phyloP scores from a whole-genome alignment of 2,888 invertebrate genomes.

The Acheta domesticus region DNA sequence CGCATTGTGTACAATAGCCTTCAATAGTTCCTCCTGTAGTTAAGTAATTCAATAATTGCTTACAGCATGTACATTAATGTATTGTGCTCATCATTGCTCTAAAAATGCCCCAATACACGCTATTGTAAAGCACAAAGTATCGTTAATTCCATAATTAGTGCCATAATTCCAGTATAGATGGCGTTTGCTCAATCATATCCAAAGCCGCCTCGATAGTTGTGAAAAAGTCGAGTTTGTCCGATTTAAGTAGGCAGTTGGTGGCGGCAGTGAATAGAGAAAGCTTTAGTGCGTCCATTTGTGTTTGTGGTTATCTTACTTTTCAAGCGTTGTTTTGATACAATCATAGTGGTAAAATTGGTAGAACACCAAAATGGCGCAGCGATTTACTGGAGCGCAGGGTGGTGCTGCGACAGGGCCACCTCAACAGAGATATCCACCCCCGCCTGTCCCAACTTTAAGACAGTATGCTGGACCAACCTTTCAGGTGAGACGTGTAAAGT shows the following conservation, averaged over 20 bases:
- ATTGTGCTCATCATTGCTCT: no score
- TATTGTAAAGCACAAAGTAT: neutral
- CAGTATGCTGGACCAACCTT: conserved; percentile 72
- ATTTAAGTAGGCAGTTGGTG: neutral
- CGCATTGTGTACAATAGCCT: neutral
- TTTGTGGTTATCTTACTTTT: neutral
- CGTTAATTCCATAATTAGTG: conserved; percentile 18
- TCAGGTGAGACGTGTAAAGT: conserved; percentile 58
- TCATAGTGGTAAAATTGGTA: neutral
- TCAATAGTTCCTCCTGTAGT: no score
- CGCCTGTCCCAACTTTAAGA: conserved; percentile 56
- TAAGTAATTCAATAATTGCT: no score
- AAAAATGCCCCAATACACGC: no score
- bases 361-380: conserved; percentile 41
- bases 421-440: conserved; percentile 59
- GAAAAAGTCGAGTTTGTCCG: conserved; percentile 10
- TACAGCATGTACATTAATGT: no score
- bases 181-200: conserved; percentile 18
- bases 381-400: conserved; percentile 39
- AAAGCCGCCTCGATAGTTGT: neutral
- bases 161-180: conserved; percentile 18
- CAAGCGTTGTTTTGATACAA: neutral
- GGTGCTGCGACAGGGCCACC: conserved; percentile 49
- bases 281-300: conserved; percentile 1
- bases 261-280: conserved; percentile 5